Evolutionary conservation across 2,797 vertebrate species (phyloP), one percentile per base, ranked within the genome.

Genomic region (Acipenser transmontanus): DNA sequence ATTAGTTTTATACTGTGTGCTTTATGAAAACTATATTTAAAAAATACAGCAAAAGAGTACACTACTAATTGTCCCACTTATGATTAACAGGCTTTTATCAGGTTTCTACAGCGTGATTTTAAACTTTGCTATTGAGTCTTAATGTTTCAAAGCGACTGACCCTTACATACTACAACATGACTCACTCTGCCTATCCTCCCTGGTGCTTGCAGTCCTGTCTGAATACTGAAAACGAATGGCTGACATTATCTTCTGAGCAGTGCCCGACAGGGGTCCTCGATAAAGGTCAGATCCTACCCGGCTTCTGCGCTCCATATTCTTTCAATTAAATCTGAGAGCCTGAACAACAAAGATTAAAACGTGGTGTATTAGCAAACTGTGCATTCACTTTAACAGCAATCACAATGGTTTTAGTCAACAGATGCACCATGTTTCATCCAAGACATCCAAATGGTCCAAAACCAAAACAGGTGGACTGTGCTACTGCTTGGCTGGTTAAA

Each of bases 181-280:
- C 93, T 95, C 86, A 94, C 93, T 87, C 72, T 80, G 84, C 68
- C 77, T 77, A 75, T 70, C 77, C 20, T 72, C 72, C 73, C 20
- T 75, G 71, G 34, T 34, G 68, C 73, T 76, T 73, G 79, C 68
- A 76, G 74, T 63, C 68, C 79, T 78, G 66, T 68, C 74, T 72
- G 75, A 34, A 57, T 81, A 82, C 79, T 88, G 68, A 72, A 81
- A 77, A 48, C 75, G 87, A 49, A 98, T 81, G 71, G 85, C 93
- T 80, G 81, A 78, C 84, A 96, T 79, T 80, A 98, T 82, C 82
- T 77, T 92, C 81, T 88, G 88, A 48, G 91, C 95, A 0, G 68
- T 76, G 71, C 61, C 73, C 76, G 95, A 98, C 17, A 97, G 84
- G 6, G 87, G 86, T 49, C 75, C 82, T 59, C 81, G 69, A 79